phyloP scores from a whole-genome alignment of 2,888 invertebrate genomes.

The Parapristionchus giblindavisi region DNA sequence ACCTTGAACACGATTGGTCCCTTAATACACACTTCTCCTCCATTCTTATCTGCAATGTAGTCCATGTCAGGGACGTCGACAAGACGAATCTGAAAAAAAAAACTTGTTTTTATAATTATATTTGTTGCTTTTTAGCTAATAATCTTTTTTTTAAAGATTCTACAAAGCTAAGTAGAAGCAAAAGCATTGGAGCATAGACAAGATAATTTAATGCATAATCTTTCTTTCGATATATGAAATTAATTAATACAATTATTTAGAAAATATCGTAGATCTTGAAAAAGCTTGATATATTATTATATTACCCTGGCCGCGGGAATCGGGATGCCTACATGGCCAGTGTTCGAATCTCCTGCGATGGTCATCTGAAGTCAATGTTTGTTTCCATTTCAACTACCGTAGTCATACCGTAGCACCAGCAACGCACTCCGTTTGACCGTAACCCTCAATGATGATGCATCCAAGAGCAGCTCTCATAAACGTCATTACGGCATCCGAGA shows the following conservation, averaged over 20 bases:
- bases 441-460: slow-evolving; percentile 53
- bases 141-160: too few species aligned
- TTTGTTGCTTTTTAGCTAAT: too few species aligned
- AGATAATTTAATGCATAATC: too few species aligned
- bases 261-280: too few species aligned
- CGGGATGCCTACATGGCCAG: slow-evolving; percentile 88
- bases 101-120: too few species aligned
- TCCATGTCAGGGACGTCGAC: slow-evolving; percentile 98
- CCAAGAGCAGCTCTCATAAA: slow-evolving; percentile 91
- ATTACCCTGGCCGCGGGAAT: slow-evolving; percentile 89
- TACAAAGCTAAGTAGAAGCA: too few species aligned
- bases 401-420: slow-evolving; percentile 78
- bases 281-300: too few species aligned
- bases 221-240: too few species aligned
- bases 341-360: slow-evolving; percentile 26
- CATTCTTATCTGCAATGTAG: slow-evolving; percentile 62
- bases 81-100: slow-evolving; percentile 81
- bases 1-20: slow-evolving; percentile 58
- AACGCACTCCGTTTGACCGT: slow-evolving; percentile 53
- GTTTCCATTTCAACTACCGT: neutral
- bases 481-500: slow-evolving; percentile 89
- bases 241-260: too few species aligned
- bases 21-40: slow-evolving; percentile 55
- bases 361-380: slow-evolving; percentile 12
- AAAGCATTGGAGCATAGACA: too few species aligned